Conservation (phyloP, 2,113 vertebrate species). For the Toxotes jaculatrix region DNA sequence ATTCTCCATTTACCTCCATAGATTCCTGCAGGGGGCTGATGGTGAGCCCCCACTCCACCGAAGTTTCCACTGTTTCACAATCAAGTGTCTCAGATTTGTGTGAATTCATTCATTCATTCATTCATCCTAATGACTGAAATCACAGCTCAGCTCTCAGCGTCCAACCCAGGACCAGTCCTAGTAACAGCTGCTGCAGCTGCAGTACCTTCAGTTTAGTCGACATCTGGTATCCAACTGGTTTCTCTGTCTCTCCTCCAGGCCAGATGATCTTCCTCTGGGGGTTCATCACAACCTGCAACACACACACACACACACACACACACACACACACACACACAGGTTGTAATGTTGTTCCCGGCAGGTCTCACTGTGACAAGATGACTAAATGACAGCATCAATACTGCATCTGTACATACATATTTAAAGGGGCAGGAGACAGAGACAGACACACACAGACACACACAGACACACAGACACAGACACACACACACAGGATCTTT, state of each 20-base stretch:
- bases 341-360: constrained; percentile 23
- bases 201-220: constrained; percentile 94
- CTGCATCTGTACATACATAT: constrained; percentile 47
- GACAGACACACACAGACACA: not conserved
- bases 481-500: not conserved
- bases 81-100: too few relatives aligned
- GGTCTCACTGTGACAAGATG: constrained; percentile 25
- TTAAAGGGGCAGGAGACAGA: constrained; percentile 27
- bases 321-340: not conserved
- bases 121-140: too few relatives aligned
- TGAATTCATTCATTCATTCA: too few relatives aligned
- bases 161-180: too few relatives aligned
- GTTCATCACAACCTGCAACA: constrained; percentile 92
- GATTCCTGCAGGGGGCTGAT: too few relatives aligned
- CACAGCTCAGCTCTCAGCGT: too few relatives aligned
- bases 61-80: too few relatives aligned
- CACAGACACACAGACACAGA: not conserved
- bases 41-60: too few relatives aligned
- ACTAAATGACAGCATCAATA: constrained; percentile 57
- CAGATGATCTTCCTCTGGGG: constrained; percentile 97
- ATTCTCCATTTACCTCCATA: too few relatives aligned
- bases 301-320: constrained; percentile 9
- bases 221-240: constrained; percentile 98
- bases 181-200: too few relatives aligned
- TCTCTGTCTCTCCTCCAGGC: constrained; percentile 97